Percentiles rank a stretch among this genome's conserved stretches.
phyloP scores from a whole-genome alignment of 2,797 vertebrate genomes.

The Tauraco hartlaubi region DNA sequence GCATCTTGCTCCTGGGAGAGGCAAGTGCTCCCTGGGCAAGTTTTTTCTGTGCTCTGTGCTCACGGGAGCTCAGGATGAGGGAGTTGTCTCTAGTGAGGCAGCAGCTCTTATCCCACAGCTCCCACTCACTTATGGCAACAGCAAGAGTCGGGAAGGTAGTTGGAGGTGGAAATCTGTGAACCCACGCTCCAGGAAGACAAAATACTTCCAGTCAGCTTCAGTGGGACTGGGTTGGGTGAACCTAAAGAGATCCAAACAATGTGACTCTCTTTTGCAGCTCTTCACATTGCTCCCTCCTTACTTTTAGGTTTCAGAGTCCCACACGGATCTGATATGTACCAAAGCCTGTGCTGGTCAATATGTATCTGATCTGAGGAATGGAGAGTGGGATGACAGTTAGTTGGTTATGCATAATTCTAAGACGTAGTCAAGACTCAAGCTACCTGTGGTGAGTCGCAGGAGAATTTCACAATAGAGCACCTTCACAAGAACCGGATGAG shows the following conservation, averaged over 20 bases:
- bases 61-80: neutral
- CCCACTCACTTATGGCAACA: neutral
- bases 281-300: neutral
- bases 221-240: neutral
- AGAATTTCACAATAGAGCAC: neutral
- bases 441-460: neutral
- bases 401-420: neutral
- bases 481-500: neutral
- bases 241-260: neutral
- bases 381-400: neutral
- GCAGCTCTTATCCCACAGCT: neutral
- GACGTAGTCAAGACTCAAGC: neutral
- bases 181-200: fast-evolving
- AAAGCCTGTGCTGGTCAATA: neutral
- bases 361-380: neutral
- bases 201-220: neutral
- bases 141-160: neutral
- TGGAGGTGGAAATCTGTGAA: neutral
- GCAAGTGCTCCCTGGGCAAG: neutral
- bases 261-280: neutral
- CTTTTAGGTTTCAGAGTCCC: neutral
- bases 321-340: neutral
- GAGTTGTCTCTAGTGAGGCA: neutral
- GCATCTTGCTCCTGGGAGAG: neutral
- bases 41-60: neutral